Base-by-base conservation (phyloP, 2,113 vertebrate species). In the Carassius gibelio region DNA sequence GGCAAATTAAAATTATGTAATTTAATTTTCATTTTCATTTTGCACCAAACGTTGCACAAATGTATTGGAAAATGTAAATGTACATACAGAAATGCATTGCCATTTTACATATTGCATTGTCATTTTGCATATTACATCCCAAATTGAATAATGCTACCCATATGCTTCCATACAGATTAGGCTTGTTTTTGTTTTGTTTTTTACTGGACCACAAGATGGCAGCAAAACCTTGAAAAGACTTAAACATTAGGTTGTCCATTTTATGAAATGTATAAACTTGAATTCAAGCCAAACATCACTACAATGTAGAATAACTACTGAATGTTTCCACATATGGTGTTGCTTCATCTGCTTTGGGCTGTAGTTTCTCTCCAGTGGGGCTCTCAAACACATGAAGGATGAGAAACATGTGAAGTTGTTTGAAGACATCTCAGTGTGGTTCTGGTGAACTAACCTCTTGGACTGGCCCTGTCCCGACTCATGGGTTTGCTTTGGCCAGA, bases 121-220 rank as follows among this genome's bases (percentile, higher is more conserved):
- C n/a, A n/a, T n/a, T n/a, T n/a, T n/a, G n/a, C n/a, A n/a, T n/a
- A n/a, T n/a, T n/a, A n/a, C n/a, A n/a, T n/a, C n/a, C n/a, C n/a
- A n/a, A n/a, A n/a, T n/a, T n/a, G n/a, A n/a, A n/a, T n/a, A n/a
- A n/a, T n/a, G n/a, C n/a, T n/a, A n/a, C n/a, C n/a, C n/a, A n/a
- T n/a, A n/a, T n/a, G n/a, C n/a, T n/a, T n/a, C n/a, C n/a, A n/a
- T n/a, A n/a, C 19, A 30, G 4, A 15, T 3, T 34, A 30, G 10
- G 21, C 36, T 50, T 30, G 0, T 0, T 55, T 36, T 8, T 38
- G 36, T 38, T 38, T 38, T n/a, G n/a, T n/a, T 38, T 55, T 3
- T 59, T 38, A 38, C 76, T 38, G 11, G 8, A 78, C 19, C 76
- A 79, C 34, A 61, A 62, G 52, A 59, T 57, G 76, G 76, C 34